Evolutionary conservation across 2,113 vertebrate genomes (phyloP).

Genomic region (Melanotaenia duboulayi): DNA sequence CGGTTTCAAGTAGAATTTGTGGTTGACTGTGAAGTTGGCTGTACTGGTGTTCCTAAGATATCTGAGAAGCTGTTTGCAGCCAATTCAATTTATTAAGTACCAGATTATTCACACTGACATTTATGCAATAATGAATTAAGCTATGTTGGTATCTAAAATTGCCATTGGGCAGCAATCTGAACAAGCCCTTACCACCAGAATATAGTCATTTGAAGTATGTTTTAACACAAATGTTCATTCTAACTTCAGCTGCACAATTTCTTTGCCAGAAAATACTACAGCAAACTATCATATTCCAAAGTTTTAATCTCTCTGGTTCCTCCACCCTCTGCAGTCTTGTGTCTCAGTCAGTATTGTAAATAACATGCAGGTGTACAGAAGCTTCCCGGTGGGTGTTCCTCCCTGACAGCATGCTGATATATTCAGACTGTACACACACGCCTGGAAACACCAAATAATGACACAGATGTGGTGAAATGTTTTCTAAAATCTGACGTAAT

Average conservation of each 20-base stretch:
- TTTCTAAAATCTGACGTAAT: constrained; percentile 34
- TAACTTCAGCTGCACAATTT: constrained; percentile 17
- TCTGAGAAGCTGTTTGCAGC: too few species aligned
- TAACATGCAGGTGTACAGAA: constrained; percentile 60
- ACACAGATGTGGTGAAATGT: constrained; percentile 6
- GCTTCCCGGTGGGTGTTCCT: constrained; percentile 60
- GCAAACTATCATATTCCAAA: constrained; percentile 21
- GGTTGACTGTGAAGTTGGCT: too few species aligned
- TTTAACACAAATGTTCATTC: background rate
- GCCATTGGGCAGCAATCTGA: too few species aligned
- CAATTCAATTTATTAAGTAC: too few species aligned
- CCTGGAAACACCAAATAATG: constrained; percentile 42
- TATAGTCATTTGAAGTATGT: background rate
- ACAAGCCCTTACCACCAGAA: background rate
- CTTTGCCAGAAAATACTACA: constrained; percentile 50
- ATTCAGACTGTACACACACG: constrained; percentile 61
- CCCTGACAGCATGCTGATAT: constrained; percentile 76
- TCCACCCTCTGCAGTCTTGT: constrained; percentile 39
- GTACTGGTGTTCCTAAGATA: too few species aligned
- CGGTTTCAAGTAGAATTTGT: too few species aligned
- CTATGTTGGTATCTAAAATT: too few species aligned
- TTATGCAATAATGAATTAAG: too few species aligned
- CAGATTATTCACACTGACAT: too few species aligned
- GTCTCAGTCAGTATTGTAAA: constrained; percentile 71
- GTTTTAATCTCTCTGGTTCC: background rate